A percentile compares a stretch with the other conserved stretches of the same genome.
Evolutionary conservation across 2,797 vertebrate genomes (phyloP).

Genomic region (Syngnathus rostellatus): DNA sequence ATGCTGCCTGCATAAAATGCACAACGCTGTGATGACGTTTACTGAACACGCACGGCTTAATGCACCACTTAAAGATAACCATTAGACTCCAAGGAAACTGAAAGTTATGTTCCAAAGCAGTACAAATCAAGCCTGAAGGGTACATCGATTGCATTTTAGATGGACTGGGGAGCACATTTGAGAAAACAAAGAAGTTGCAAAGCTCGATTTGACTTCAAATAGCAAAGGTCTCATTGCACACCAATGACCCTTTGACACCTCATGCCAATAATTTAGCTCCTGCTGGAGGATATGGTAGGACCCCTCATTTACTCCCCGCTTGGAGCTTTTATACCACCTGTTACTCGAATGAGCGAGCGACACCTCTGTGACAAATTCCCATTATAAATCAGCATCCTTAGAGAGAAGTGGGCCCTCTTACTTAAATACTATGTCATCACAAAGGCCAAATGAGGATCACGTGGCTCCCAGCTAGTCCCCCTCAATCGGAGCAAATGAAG

Average conservation of each 20-base stretch:
- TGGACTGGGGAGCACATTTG: background rate
- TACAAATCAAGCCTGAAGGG: background rate
- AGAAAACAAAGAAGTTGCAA: conserved; percentile 3
- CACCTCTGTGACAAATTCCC: background rate
- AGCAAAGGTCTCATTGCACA: conserved; percentile 8
- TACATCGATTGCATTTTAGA: background rate
- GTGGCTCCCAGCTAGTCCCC: background rate
- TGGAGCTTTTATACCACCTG: conserved; percentile 7
- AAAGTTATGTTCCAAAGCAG: background rate
- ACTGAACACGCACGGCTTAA: background rate
- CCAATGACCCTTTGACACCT: conserved; percentile 10
- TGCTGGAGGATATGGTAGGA: background rate
- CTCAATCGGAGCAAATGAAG: background rate
- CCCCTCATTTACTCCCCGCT: conserved; percentile 1
- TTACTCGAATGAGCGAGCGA: conserved; percentile 11
- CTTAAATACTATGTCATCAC: background rate
- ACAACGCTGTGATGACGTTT: background rate
- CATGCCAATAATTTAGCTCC: conserved; percentile 3
- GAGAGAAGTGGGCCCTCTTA: background rate
- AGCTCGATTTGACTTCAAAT: conserved; percentile 1
- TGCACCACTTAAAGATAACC: background rate
- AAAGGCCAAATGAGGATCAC: background rate
- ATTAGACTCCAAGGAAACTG: background rate
- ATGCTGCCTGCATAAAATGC: background rate
- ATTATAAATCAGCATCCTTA: background rate